A percentile compares a stretch with the other conserved stretches of the same genome.
Evolutionary conservation across 2,113 vertebrate species (phyloP).

Genomic region (Paradisaea rubra): DNA sequence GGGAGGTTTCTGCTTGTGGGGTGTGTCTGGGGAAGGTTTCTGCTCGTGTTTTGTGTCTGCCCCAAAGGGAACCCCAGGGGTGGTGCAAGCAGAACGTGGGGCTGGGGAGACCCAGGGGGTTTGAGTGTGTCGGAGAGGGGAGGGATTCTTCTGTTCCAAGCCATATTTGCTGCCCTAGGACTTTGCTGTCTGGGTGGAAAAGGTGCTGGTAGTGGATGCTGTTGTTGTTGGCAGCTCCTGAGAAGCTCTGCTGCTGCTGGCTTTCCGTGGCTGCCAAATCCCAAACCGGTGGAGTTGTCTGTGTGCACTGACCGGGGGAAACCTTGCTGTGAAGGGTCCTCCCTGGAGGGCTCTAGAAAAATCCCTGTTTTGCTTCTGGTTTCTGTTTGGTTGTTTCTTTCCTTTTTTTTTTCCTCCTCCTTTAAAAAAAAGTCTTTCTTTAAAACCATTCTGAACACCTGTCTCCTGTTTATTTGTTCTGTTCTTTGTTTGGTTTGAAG

Average conservation of each 20-base stretch:
- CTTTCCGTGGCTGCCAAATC: not conserved
- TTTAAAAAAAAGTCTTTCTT: not conserved
- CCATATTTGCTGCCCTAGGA: not conserved
- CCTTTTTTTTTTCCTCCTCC: not conserved
- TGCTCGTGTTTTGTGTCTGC: not conserved
- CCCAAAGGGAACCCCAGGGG: not conserved
- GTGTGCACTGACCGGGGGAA: not conserved
- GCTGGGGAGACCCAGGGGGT: not conserved
- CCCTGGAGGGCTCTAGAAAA: not conserved
- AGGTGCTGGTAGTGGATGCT: not conserved
- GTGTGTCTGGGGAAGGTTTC: not conserved
- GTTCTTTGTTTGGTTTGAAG: not conserved
- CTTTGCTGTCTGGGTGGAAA: not conserved
- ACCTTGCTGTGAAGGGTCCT: not conserved
- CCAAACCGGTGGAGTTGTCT: not conserved
- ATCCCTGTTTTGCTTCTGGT: not conserved
- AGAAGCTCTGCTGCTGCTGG: not conserved
- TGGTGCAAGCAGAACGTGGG: not conserved
- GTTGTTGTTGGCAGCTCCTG: not conserved
- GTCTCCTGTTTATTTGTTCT: not conserved
- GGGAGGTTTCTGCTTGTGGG: not conserved
- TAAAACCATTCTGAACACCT: not conserved
- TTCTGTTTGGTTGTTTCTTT: not conserved
- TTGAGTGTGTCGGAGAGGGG: rapidly evolving
- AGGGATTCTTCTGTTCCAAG: not conserved